A percentile compares a stretch with the other conserved stretches of the same genome.
phyloP scores from a whole-genome alignment of 2,113 vertebrate genomes.

The Paramisgurnus dabryanus region DNA sequence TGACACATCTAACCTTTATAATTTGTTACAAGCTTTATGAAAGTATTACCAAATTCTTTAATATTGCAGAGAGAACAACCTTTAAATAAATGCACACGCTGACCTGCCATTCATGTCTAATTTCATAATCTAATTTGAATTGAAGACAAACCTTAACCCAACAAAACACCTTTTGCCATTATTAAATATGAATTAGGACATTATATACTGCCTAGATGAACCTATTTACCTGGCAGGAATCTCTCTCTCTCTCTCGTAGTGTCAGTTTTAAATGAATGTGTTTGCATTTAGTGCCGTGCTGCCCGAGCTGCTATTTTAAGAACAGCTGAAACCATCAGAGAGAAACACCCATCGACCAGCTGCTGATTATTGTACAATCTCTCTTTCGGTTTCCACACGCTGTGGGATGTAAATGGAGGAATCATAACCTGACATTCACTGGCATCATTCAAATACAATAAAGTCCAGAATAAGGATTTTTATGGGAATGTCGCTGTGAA shows the following conservation, averaged over 20 bases:
- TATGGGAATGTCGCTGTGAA: not conserved
- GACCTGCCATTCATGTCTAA: not conserved
- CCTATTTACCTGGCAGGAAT: not conserved
- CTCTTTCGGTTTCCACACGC: not conserved
- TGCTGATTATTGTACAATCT: constrained; percentile 9
- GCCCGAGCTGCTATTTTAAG: constrained; percentile 12
- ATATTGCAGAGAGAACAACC: not conserved
- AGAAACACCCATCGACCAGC: not conserved
- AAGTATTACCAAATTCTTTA: no score
- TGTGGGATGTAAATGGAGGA: not conserved
- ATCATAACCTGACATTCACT: constrained; percentile 1
- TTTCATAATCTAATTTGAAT: not conserved
- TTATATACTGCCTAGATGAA: not conserved
- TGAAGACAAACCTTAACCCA: not conserved
- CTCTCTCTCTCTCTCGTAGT: not conserved
- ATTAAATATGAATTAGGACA: not conserved
- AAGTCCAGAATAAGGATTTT: not conserved
- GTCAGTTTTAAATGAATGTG: not conserved
- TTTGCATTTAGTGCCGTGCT: constrained; percentile 1
- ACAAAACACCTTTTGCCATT: not conserved
- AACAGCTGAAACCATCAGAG: not conserved
- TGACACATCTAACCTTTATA: no score
- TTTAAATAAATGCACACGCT: not conserved
- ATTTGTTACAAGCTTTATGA: no score
- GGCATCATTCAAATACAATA: not conserved